These are phyloP conservation scores for Crotophaga sulcirostris DNA, from an alignment of 2,113 vertebrate genomes.

Conservation along the genomic window DNA sequence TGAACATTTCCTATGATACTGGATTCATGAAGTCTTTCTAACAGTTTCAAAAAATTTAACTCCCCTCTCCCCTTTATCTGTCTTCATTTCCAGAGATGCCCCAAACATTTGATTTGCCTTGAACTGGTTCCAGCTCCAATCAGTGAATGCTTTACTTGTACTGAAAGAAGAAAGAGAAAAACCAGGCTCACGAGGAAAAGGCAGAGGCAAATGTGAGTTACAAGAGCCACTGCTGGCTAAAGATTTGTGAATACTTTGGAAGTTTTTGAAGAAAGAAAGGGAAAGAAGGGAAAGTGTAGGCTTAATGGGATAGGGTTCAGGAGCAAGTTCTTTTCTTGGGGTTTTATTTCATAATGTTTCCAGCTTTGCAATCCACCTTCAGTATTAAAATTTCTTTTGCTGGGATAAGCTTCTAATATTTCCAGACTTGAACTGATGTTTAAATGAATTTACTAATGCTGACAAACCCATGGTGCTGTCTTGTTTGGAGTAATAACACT, in stretches of 20 bases:
- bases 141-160: not conserved
- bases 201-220: not conserved
- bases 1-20: constrained; percentile 32
- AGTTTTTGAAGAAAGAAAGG: not conserved
- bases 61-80: not conserved
- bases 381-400: not conserved
- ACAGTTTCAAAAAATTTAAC: not conserved
- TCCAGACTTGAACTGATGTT: not conserved
- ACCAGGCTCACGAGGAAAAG: not conserved
- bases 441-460: not conserved
- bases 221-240: not conserved
- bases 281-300: not conserved
- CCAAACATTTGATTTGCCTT: not conserved
- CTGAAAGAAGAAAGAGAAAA: not conserved
- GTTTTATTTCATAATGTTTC: not conserved
- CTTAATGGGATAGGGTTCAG: not conserved
- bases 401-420: not conserved
- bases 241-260: not conserved
- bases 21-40: not conserved
- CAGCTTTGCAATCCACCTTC: not conserved
- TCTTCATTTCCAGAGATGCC: not conserved
- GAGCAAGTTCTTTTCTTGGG: not conserved
- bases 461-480: not conserved
- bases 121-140: not conserved
- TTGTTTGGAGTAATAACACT: not conserved